A percentile compares a stretch with the other conserved stretches of the same genome.
Evolutionary conservation across 1,140 invertebrate species (phyloP).

Genomic region (Diprion similis): DNA sequence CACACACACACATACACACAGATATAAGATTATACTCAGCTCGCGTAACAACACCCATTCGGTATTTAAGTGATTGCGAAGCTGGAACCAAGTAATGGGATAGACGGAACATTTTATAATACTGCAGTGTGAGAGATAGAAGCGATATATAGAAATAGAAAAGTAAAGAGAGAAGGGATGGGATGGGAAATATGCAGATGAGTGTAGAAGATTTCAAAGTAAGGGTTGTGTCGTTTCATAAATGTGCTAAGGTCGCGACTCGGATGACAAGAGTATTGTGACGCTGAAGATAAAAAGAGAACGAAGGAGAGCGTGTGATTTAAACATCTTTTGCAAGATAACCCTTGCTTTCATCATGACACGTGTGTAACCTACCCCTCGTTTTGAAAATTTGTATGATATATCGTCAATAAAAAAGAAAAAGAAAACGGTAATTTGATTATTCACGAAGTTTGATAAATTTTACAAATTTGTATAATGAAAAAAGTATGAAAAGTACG

Average conservation of each 20-base stretch:
- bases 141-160: neutral
- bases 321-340: neutral
- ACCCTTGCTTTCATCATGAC: slow-evolving; percentile 1
- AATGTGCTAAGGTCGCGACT: neutral
- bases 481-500: no score
- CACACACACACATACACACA: no score
- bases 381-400: slow-evolving; percentile 6
- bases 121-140: no score
- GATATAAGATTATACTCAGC: no score
- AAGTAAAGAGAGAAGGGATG: neutral
- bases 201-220: neutral
- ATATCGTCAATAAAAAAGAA: neutral
- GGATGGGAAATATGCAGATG: neutral
- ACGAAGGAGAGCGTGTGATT: neutral
- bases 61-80: no score
- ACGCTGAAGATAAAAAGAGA: neutral
- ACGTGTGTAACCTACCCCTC: neutral
- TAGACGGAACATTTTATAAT: no score
- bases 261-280: neutral
- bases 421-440: neutral
- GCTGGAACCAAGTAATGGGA: no score
- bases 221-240: neutral
- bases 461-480: neutral
- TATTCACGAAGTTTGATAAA: slow-evolving; percentile 6
- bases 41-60: no score